Evolutionary conservation across 2,113 vertebrate species (phyloP).

Genomic region (Mola mola): DNA sequence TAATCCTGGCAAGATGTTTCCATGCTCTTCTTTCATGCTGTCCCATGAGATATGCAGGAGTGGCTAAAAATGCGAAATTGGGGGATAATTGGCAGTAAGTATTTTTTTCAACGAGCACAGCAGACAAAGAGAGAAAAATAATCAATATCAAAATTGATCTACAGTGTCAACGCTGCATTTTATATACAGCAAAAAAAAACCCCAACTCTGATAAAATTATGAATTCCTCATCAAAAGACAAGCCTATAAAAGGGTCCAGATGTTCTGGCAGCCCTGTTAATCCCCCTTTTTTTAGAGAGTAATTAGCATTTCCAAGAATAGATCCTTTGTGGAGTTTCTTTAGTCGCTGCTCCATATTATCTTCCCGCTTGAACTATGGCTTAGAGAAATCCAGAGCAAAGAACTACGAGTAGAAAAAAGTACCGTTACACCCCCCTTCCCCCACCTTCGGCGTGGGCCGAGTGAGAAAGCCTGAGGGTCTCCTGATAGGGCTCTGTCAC

Average conservation of each 20-base stretch:
- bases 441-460: conserved; percentile 33
- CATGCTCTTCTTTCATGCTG: conserved; percentile 12
- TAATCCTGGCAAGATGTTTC: conserved; percentile 48
- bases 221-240: background rate
- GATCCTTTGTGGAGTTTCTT: conserved; percentile 51
- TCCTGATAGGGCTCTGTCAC: conserved; percentile 36
- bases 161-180: background rate
- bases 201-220: conserved; percentile 1
- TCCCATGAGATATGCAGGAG: conserved; percentile 4
- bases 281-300: conserved; percentile 21
- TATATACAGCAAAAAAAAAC: background rate
- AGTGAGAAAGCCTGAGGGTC: conserved; percentile 56
- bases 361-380: conserved; percentile 58
- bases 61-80: conserved; percentile 5
- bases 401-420: conserved; percentile 56
- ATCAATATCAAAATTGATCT: background rate
- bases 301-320: conserved; percentile 72
- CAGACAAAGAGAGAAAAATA: background rate
- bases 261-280: conserved; percentile 21
- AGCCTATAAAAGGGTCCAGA: conserved; percentile 28
- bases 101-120: too few species aligned
- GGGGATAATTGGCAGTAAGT: conserved; percentile 12
- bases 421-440: background rate
- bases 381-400: conserved; percentile 62
- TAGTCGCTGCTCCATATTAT: conserved; percentile 59